Conservation (phyloP, 2,888 invertebrate species). For the Stenotaenia linearis region DNA sequence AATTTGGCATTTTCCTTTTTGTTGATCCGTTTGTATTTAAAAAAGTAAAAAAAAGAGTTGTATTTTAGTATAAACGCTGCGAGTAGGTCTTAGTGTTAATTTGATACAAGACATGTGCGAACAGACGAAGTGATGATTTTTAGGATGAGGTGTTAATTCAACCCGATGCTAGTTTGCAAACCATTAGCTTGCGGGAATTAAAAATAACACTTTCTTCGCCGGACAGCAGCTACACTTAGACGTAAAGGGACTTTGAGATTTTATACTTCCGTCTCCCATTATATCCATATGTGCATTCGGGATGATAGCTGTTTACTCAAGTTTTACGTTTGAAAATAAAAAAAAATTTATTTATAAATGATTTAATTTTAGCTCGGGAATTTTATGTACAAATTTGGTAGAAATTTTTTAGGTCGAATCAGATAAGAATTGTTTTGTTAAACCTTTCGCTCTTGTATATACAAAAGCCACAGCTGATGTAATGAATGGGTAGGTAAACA, state of each 20-base stretch:
- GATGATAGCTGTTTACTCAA: not conserved
- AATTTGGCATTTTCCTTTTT: no score
- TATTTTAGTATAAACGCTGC: not conserved
- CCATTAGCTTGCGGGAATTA: not conserved
- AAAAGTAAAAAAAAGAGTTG: no score
- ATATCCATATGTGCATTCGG: not conserved
- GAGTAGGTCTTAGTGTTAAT: not conserved
- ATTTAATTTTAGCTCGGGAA: not conserved
- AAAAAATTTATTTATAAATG: not conserved
- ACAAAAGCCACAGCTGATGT: not conserved
- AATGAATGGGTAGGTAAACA: not conserved
- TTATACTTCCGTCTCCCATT: constrained; percentile 8
- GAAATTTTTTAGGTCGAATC: not conserved
- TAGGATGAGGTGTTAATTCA: constrained; percentile 8
- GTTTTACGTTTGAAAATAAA: not conserved
- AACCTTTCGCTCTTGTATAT: not conserved
- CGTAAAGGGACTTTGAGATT: not conserved
- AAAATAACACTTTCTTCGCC: not conserved
- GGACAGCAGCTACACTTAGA: not conserved
- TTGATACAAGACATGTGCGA: not conserved
- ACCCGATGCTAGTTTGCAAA: not conserved
- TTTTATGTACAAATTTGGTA: constrained; percentile 14
- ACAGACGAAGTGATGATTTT: not conserved
- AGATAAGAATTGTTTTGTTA: not conserved
- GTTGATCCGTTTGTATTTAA: no score